Percentiles rank a stretch among this genome's conserved stretches.
phyloP scores from a whole-genome alignment of 2,888 invertebrate species.

The Heteropelma amictum region DNA sequence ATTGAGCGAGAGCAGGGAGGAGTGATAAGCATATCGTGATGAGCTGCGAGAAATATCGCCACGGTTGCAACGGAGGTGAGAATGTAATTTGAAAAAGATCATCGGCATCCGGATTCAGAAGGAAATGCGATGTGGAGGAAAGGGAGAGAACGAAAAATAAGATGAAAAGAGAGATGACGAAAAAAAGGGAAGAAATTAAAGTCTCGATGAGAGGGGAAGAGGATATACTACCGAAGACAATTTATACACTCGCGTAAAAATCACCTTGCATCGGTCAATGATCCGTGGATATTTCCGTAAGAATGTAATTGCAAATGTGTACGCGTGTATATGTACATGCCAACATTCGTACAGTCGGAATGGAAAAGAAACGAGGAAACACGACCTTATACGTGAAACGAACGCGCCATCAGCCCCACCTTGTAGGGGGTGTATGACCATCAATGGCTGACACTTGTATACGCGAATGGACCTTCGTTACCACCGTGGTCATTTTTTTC shows the following conservation, averaged over 20 bases:
- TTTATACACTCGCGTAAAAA: conserved; percentile 68
- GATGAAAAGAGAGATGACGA: conserved; percentile 6
- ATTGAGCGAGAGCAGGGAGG: background rate
- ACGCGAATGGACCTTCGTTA: conserved; percentile 50
- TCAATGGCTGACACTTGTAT: conserved; percentile 62
- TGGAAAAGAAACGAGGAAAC: conserved; percentile 30
- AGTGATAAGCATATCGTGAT: conserved; percentile 9
- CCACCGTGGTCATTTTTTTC: too few species aligned
- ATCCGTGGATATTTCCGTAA: conserved; percentile 57
- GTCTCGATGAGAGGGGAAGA: conserved; percentile 36
- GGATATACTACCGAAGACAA: conserved; percentile 55
- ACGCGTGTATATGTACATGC: background rate
- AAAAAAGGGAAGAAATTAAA: conserved; percentile 13
- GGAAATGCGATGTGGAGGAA: conserved; percentile 6
- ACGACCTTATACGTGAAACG: conserved; percentile 64
- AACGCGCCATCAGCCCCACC: conserved; percentile 66
- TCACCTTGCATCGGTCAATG: conserved; percentile 69
- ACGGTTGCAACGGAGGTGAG: conserved; percentile 27
- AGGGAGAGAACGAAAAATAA: background rate
- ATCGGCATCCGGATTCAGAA: conserved; percentile 58
- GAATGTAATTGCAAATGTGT: background rate
- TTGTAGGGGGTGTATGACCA: conserved; percentile 69
- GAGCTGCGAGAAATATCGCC: conserved; percentile 24
- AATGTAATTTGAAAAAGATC: conserved; percentile 58
- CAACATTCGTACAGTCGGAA: conserved; percentile 13